Percentiles rank a stretch among this genome's conserved stretches.
Evolutionary conservation across 2,888 invertebrate genomes (phyloP).

Genomic region (Acleris emargana): DNA sequence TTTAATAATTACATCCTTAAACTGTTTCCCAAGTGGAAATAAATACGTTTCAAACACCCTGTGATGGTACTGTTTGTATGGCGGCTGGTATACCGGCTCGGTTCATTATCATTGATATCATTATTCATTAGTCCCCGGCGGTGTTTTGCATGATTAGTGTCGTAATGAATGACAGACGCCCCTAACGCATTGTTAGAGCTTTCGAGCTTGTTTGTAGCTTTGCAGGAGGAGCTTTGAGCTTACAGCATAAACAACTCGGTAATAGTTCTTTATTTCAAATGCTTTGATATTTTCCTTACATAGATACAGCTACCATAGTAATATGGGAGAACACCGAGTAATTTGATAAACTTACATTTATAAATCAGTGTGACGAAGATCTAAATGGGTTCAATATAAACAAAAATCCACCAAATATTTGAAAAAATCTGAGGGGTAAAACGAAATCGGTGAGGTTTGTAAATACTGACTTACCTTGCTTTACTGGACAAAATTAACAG

Average conservation of each 20-base stretch:
- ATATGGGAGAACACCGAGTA: too few species aligned
- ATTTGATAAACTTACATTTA: too few species aligned
- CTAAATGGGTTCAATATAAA: too few species aligned
- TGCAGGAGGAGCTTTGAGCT: constrained; percentile 39
- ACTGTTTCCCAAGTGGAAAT: too few species aligned
- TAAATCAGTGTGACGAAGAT: too few species aligned
- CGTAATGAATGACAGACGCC: constrained; percentile 63
- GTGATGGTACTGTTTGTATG: constrained; percentile 5
- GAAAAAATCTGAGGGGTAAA: too few species aligned
- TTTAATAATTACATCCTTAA: too few species aligned
- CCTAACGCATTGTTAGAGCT: constrained; percentile 39
- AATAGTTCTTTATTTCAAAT: too few species aligned
- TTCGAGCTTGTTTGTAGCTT: constrained; percentile 41
- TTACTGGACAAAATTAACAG: constrained; percentile 69
- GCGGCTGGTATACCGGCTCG: constrained; percentile 49
- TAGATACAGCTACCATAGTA: too few species aligned
- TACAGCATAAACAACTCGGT: too few species aligned
- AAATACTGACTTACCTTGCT: constrained; percentile 65
- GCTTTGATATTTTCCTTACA: too few species aligned
- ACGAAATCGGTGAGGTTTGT: not conserved
- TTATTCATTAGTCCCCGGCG: constrained; percentile 44
- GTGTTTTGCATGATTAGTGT: constrained; percentile 69
- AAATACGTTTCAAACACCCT: not conserved
- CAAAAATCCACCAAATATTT: too few species aligned
- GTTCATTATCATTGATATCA: constrained; percentile 68